Base-by-base conservation (phyloP, 2,113 vertebrate species). In the Nansenia antarctica region DNA sequence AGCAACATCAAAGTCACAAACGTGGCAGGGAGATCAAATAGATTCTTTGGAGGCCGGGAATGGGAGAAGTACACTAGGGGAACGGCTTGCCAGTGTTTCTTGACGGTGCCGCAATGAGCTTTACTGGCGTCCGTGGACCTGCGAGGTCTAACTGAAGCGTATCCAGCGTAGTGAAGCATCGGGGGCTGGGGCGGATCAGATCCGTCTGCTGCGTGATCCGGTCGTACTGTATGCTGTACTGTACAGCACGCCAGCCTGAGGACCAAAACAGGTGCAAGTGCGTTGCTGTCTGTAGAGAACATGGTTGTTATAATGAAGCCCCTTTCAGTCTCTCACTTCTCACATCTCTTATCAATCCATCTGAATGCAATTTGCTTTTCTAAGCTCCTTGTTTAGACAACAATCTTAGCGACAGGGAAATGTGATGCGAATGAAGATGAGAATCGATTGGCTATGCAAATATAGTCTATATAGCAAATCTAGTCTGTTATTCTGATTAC, bases 11-110 rank as follows among this genome's bases (percentile, higher is more conserved):
- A 57, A 76, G 77, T 78, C 76, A 70, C 78, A 22, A 0, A 65
- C 79, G 82, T 84, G 86, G 84, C 85, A 86, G 79, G 39, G 63
- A 83, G 85, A 90, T 88, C 87, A 86, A 89, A 85, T 76, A 66
- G 76, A 60, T 82, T 83, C 73, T 85, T 88, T 88, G 70, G 78
- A 68, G 76, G 70, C 77, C 69, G 74, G 69, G 81, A 82, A 69
- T 74, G 75, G 78, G 82, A n/a, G n/a, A 81, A 80, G 74, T 84
- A 84, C 77, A 86, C 67, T 86, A 67, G 1, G 55, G 75, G 74
- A 78, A 79, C n/a, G 83, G 73, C 53, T 72, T 87, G 80, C 79
- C 82, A 86, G 77, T 76, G 73, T 81, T 80, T 73, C 69, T 75
- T 72, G 81, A 84, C 85, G 77, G 80, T 59, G 62, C 73, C 65